Evolutionary conservation across 2,888 invertebrate genomes (phyloP), one percentile per base, ranked within the genome.

Genomic region (Coleophora flavipennella): DNA sequence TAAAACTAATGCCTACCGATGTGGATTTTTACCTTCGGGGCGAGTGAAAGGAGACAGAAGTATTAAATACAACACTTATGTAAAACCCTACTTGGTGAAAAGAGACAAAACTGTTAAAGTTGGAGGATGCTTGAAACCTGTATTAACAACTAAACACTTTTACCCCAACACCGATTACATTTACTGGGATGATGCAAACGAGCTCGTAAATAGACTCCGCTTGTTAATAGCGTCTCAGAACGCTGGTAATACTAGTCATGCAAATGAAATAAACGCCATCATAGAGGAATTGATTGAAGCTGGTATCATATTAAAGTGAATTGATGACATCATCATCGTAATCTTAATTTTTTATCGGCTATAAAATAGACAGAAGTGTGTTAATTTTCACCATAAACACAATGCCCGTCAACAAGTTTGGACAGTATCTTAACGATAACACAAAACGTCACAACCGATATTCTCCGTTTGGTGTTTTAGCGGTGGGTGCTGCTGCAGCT

Each of bases 241-340:
- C 40, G 53, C 54, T 28, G 50, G 50, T 4, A 52, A 53, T 40
- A 51, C 34, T 20, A 41, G 33, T 33, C 49, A 43, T 38, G 46
- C 50, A 41, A 50, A 46, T 41, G 64, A 70, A 55, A 68, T 67
- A 28, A 46, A 60, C 13, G 57, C 64, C 11, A 66, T 67, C 14
- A 50, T 67, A 25, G 57, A 62, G 46, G 46, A 42, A 28, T 35
- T 48, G 13, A 33, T 29, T 14, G 47, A 57, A 57, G 46, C 45
- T 51, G 42, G 40, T 20, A 43, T 47, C 3, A 20, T 20, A 26
- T 31, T 2, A 29, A 35, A 3, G 35, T 31, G 31, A 11, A 35
- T 39, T 3, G 13, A 25, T 6, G 13, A 20, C 3, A 20, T n/a
- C n/a, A 20, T 4, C 20, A 20, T n/a, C n/a, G n/a, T n/a, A n/a